A percentile compares a stretch with the other conserved stretches of the same genome.
These are phyloP conservation scores for Mechanitis mazaeus DNA, from an alignment of 2,888 invertebrate genomes.

Conservation along the genomic window DNA sequence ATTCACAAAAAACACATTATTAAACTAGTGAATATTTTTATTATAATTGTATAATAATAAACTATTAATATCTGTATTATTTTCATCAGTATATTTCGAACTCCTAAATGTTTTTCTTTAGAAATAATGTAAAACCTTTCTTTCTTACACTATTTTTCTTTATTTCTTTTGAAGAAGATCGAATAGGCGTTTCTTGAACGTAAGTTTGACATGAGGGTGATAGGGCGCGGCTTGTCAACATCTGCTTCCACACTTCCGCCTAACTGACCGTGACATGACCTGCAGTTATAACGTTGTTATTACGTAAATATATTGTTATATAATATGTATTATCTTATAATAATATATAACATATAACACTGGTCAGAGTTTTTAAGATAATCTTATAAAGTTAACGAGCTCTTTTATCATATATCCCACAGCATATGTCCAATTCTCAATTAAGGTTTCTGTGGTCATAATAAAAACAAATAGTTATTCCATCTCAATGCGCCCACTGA, in stretches of 20 bases:
- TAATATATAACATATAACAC: too few species aligned
- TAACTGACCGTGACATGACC: conserved; percentile 54
- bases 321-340: too few species aligned
- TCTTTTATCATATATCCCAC: not conserved
- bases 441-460: conserved; percentile 6
- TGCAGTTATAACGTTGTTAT: conserved; percentile 26
- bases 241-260: conserved; percentile 58
- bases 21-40: too few species aligned
- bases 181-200: conserved; percentile 41
- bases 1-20: not conserved
- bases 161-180: conserved; percentile 36
- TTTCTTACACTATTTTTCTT: conserved; percentile 5
- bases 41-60: too few species aligned
- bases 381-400: not conserved
- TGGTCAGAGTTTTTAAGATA: too few species aligned
- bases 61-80: not conserved
- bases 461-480: conserved; percentile 39
- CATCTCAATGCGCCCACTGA: conserved; percentile 68
- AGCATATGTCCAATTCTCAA: not conserved
- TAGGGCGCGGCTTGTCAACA: conserved; percentile 49
- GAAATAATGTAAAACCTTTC: too few species aligned
- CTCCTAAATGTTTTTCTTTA: too few species aligned
- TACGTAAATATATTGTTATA: not conserved
- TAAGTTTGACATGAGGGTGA: conserved; percentile 40
- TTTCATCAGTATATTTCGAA: too few species aligned